These are phyloP conservation scores for Osmoderma eremita DNA, from an alignment of 2,888 invertebrate species.

Conservation along the genomic window DNA sequence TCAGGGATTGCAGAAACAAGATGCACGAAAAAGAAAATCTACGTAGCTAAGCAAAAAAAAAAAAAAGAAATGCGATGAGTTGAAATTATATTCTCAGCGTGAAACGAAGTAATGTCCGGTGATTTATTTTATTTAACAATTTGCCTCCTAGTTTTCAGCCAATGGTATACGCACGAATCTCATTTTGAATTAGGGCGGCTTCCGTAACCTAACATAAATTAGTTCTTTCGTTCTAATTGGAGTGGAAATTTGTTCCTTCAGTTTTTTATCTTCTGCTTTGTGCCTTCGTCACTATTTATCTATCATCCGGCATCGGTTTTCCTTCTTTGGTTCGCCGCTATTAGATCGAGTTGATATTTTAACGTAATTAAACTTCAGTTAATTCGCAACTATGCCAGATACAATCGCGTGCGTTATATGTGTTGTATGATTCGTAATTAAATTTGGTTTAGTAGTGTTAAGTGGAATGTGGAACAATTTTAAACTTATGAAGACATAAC, in stretches of 20 bases:
- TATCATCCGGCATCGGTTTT: not conserved
- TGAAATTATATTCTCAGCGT: constrained; percentile 29
- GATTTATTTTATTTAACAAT: constrained; percentile 30
- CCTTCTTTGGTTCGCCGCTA: no score
- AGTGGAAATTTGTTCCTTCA: not conserved
- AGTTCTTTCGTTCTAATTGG: constrained; percentile 21
- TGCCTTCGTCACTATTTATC: not conserved
- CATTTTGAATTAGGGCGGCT: constrained; percentile 10
- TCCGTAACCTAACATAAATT: constrained; percentile 25
- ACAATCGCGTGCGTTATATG: no score
- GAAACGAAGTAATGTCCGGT: constrained; percentile 27
- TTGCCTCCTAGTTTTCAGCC: constrained; percentile 14
- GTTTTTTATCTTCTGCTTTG: not conserved
- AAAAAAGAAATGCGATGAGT: not conserved
- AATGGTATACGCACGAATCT: constrained; percentile 3
- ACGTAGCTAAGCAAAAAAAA: not conserved
- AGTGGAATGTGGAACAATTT: no score
- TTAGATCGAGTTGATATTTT: no score
- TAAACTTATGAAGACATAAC: no score
- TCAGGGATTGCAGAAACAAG: not conserved
- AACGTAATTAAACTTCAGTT: no score
- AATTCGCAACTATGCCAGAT: no score
- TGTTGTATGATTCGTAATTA: no score
- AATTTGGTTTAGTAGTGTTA: no score
- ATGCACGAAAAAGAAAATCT: not conserved